Base-by-base conservation (phyloP, 1,140 invertebrate genomes). In the Drosophila yakuba region DNA sequence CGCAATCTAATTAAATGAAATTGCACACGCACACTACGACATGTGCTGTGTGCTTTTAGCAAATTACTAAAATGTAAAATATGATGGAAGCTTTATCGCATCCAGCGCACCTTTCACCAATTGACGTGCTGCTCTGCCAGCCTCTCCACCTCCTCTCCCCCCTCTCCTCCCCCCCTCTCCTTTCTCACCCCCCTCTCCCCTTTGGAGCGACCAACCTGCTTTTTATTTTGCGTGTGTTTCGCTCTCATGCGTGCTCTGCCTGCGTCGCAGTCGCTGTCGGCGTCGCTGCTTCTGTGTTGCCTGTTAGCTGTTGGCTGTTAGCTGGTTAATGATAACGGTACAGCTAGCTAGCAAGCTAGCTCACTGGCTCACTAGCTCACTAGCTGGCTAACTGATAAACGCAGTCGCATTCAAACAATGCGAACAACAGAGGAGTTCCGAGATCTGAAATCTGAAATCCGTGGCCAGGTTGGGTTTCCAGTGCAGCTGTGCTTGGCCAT, bases 1-100 rank as follows among this genome's bases (percentile, higher is more conserved):
- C 72, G 80, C 84, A 88, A 88, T 88, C 83, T 88, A 88, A 88
- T 88, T 88, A 88, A 88, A 88, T 88, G 84, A 88, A 88, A 77
- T 88, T 76, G 79, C 67, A 78, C 74, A 78, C 71, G 72, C 78
- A 78, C 78, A 74, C 74, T 5, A 12, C 12, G 55, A 10, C 12
- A 7, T 35, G 48, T 52, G 39, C 41, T 50, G 43, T 68, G 52
- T 66, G 84, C 83, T 88, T 89, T 88, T 88, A 88, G 83, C 76
- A 89, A 88, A 88, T 88, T 88, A 89, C 55, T 76, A 88, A 88
- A 89, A 86, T 86, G 78, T 86, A 82, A 86, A 86, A 89, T 89
- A 89, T 83, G 67, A 89, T 79, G 75, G 78, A 76, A 73, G 74
- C 76, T 88, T 76, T 79, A 82, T 82, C 84, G 55, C 79, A 68